Evolutionary conservation across 2,888 invertebrate genomes (phyloP).

Genomic region (Venusia cambrica): DNA sequence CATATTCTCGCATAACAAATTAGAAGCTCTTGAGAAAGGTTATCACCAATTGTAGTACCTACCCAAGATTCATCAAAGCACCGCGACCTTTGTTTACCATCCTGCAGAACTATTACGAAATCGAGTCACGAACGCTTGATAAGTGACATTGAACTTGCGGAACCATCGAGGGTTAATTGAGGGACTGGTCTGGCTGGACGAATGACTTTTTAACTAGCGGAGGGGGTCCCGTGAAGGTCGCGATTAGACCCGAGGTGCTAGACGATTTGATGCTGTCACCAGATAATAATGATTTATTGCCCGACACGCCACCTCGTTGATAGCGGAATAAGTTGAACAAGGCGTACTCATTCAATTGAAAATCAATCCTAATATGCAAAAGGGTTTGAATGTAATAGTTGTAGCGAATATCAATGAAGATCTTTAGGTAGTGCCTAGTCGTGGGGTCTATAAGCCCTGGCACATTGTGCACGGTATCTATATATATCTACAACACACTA

Average conservation of each 20-base stretch:
- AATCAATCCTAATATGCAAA: not conserved
- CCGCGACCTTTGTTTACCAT: too few relatives aligned
- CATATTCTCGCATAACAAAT: too few relatives aligned
- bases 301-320: conserved; percentile 39
- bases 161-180: conserved; percentile 38
- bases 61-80: too few relatives aligned
- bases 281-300: conserved; percentile 74
- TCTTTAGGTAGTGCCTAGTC: too few relatives aligned
- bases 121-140: conserved; percentile 18
- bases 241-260: conserved; percentile 57
- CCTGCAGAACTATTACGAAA: too few relatives aligned
- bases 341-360: not conserved
- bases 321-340: conserved; percentile 6
- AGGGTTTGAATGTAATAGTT: too few relatives aligned
- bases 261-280: conserved; percentile 52
- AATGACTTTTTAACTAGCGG: conserved; percentile 59
- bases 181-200: conserved; percentile 47
- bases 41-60: conserved; percentile 1
- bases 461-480: too few relatives aligned
- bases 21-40: too few relatives aligned
- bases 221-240: conserved; percentile 65
- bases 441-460: too few relatives aligned
- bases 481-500: too few relatives aligned
- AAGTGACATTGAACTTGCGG: conserved; percentile 44
- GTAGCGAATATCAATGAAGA: too few relatives aligned